A percentile compares a stretch with the other conserved stretches of the same genome.
phyloP scores from a whole-genome alignment of 2,797 vertebrate genomes.

The Darevskia nairensis region DNA sequence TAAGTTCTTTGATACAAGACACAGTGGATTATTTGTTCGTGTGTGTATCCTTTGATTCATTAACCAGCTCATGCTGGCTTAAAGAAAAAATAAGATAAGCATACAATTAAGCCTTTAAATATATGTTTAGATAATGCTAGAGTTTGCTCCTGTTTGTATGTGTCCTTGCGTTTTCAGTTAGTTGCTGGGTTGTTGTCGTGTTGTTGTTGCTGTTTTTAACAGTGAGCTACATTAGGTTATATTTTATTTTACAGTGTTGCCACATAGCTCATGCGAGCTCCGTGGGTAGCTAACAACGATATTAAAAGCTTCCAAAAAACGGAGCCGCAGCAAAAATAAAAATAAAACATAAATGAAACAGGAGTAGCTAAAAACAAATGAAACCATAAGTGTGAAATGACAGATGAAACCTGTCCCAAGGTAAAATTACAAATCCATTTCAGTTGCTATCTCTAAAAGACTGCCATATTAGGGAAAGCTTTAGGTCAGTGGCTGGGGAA shows the following conservation, averaged over 20 bases:
- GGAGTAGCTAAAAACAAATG: neutral
- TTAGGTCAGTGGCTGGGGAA: no score
- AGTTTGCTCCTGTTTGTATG: neutral
- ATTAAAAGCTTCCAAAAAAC: neutral
- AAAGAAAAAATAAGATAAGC: conserved; percentile 1
- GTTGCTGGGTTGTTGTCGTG: neutral
- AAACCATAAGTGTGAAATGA: neutral
- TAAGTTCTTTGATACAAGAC: neutral
- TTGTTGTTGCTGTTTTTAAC: neutral
- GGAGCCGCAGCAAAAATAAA: neutral
- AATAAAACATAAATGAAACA: neutral
- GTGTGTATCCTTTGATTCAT: conserved; percentile 43
- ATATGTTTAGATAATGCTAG: conserved; percentile 22
- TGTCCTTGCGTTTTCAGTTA: no score
- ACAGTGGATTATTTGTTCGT: conserved; percentile 29
- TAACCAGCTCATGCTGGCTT: conserved; percentile 14
- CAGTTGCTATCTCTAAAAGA: neutral
- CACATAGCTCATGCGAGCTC: neutral
- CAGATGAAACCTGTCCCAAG: neutral
- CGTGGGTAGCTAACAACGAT: neutral
- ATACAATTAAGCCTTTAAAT: conserved; percentile 1
- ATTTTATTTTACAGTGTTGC: neutral
- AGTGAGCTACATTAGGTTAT: neutral
- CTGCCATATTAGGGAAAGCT: neutral
- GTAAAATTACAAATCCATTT: neutral